Conservation (phyloP, 35 echinoderm and acorn worm genomes). For the Ophioderma brevispina region DNA sequence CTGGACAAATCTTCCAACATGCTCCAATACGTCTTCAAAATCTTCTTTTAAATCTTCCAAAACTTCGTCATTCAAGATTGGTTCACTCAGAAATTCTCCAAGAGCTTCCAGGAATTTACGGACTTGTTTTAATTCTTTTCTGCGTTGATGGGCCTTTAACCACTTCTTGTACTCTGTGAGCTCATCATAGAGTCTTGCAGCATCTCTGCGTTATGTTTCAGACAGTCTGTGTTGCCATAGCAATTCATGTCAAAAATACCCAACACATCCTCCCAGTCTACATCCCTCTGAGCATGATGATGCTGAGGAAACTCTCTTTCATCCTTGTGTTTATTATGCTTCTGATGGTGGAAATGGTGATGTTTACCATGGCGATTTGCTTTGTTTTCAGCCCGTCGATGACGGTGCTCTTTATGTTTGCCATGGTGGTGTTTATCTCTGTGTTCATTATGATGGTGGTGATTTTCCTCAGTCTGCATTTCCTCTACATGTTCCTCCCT, state of each 20-base stretch:
- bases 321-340: background rate
- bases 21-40: constrained; percentile 87
- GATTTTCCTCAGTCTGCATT: background rate
- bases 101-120: constrained; percentile 82
- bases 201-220: constrained; percentile 64
- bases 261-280: constrained; percentile 63
- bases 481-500: background rate
- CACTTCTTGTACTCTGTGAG: constrained; percentile 76
- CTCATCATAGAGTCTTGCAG: constrained; percentile 73
- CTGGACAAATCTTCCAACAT: constrained; percentile 45
- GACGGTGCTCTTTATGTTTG: background rate
- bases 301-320: background rate
- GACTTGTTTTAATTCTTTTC: constrained; percentile 69
- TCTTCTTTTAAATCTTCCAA: constrained; percentile 87
- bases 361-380: background rate
- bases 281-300: background rate
- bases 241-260: constrained; percentile 74
- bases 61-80: constrained; percentile 62
- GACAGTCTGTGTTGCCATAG: constrained; percentile 62
- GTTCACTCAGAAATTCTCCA: constrained; percentile 79
- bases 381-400: background rate
- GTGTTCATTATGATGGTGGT: background rate
- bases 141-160: constrained; percentile 63
- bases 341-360: background rate
- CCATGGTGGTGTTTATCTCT: background rate